A percentile compares a stretch with the other conserved stretches of the same genome.
These are phyloP conservation scores for Drosophila mimica DNA, from an alignment of 2,888 invertebrate species.

Conservation along the genomic window DNA sequence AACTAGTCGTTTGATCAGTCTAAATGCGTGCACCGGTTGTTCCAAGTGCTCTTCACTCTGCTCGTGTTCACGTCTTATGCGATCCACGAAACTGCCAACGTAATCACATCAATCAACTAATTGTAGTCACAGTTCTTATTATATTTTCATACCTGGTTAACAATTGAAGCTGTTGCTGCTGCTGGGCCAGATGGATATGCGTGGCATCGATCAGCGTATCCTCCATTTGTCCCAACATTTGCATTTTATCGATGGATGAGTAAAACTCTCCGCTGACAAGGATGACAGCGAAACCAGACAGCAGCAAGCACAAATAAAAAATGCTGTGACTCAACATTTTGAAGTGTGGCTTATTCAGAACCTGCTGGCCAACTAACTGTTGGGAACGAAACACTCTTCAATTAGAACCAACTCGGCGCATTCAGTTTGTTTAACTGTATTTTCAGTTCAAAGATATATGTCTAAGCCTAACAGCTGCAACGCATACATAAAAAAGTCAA, in stretches of 20 bases:
- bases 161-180: slow-evolving; percentile 48
- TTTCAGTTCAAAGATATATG: neutral
- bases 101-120: slow-evolving; percentile 5
- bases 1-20: slow-evolving; percentile 95
- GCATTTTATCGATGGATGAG: slow-evolving; percentile 70
- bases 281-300: neutral
- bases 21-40: slow-evolving; percentile 97
- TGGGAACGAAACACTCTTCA: slow-evolving; percentile 25
- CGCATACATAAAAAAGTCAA: neutral
- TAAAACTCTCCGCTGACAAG: slow-evolving; percentile 62
- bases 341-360: slow-evolving; percentile 1
- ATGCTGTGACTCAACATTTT: slow-evolving; percentile 41
- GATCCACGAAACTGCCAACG: slow-evolving; percentile 84
- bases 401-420: neutral
- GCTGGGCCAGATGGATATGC: slow-evolving; percentile 43
- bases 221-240: slow-evolving; percentile 57
- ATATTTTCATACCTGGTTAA: slow-evolving; percentile 51
- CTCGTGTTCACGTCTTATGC: slow-evolving; percentile 89
- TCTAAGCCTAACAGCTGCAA: slow-evolving; percentile 13
- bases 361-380: slow-evolving; percentile 6
- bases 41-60: slow-evolving; percentile 90
- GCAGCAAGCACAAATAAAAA: slow-evolving; percentile 6
- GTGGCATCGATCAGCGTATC: slow-evolving; percentile 53
- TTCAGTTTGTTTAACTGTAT: neutral
- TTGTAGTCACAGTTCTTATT: neutral